Evolutionary conservation across 1,140 invertebrate genomes (phyloP).

Genomic region (Elysia chlorotica): DNA sequence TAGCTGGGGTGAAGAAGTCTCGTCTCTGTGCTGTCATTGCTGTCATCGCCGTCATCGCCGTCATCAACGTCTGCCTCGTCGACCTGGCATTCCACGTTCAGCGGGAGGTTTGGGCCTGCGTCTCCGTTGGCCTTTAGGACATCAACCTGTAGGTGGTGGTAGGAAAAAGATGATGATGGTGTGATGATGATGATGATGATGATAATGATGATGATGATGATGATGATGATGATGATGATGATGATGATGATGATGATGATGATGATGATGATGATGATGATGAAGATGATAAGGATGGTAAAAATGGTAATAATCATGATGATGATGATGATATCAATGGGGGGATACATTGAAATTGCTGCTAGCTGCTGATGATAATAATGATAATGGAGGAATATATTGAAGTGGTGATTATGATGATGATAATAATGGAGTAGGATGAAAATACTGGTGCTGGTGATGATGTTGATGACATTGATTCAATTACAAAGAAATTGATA

Average conservation of each 20-base stretch:
- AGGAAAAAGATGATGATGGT: no score
- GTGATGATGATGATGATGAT: neutral
- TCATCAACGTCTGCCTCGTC: slow-evolving; percentile 9
- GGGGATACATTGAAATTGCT: no score
- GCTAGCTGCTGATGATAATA: no score
- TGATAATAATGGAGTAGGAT: no score
- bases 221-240: neutral
- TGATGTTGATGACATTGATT: no score
- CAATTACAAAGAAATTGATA: no score
- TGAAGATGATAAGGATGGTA: neutral
- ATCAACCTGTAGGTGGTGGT: no score
- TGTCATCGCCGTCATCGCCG: no score
- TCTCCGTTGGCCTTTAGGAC: slow-evolving; percentile 37
- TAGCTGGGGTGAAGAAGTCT: neutral
- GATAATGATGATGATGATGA: neutral
- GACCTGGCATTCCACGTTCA: slow-evolving; percentile 17
- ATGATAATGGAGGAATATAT: no score
- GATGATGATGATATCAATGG: no score
- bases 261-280: neutral
- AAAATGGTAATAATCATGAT: neutral
- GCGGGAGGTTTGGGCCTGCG: slow-evolving; percentile 21
- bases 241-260: neutral
- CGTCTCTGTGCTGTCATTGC: neutral
- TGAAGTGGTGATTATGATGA: no score
- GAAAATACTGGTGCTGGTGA: no score